phyloP scores from a whole-genome alignment of 2,888 invertebrate species.

The Lacanobia wlatinum region DNA sequence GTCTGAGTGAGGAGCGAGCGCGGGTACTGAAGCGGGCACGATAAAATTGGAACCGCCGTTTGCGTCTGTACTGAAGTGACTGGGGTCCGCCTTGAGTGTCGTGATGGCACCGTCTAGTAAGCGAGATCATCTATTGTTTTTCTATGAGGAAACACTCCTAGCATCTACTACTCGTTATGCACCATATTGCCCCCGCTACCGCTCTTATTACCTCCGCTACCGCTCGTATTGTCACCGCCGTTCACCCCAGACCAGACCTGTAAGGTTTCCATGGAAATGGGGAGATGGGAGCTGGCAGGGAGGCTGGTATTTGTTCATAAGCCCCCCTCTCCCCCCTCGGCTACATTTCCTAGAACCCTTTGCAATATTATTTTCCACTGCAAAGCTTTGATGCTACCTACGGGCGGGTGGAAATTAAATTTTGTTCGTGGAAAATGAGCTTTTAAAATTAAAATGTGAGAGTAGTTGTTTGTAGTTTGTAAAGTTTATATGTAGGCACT shows the following conservation, averaged over 20 bases:
- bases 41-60: background rate
- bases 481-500: background rate
- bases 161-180: too few species aligned
- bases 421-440: background rate
- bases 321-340: background rate
- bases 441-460: background rate
- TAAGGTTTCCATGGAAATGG: conserved; percentile 6
- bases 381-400: background rate
- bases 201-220: background rate
- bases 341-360: background rate
- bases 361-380: background rate
- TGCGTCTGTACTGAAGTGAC: background rate
- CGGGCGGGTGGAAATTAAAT: background rate
- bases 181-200: background rate
- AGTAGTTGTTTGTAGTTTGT: background rate
- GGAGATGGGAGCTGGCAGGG: background rate
- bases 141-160: background rate
- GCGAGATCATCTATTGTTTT: background rate
- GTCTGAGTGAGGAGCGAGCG: background rate
- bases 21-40: background rate
- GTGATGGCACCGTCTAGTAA: background rate
- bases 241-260: background rate
- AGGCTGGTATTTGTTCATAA: conserved; percentile 2
- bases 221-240: background rate
- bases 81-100: too few species aligned